These are phyloP conservation scores for Agrotis exclamationis DNA, from an alignment of 2,888 invertebrate genomes.

Conservation along the genomic window DNA sequence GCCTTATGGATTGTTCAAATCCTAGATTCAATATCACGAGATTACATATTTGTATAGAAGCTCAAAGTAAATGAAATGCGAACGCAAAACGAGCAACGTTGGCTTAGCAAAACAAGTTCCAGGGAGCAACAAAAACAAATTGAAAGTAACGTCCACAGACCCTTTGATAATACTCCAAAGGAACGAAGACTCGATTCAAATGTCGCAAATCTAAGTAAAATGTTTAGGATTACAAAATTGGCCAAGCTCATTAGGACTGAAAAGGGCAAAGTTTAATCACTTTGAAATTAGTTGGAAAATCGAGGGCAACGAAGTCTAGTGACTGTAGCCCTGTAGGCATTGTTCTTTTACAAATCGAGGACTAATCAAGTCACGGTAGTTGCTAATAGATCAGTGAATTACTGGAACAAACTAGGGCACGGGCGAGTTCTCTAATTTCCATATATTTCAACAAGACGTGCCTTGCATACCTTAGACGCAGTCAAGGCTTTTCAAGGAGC, in stretches of 20 bases:
- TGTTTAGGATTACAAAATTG: constrained; percentile 60
- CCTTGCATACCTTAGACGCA: constrained; percentile 62
- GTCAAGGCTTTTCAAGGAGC: constrained; percentile 56
- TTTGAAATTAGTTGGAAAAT: constrained; percentile 52
- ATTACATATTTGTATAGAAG: neutral
- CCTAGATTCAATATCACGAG: constrained; percentile 17
- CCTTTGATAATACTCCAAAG: constrained; percentile 37
- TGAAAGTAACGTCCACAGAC: constrained; percentile 20
- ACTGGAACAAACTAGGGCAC: constrained; percentile 70
- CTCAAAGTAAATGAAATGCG: constrained; percentile 13
- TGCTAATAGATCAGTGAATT: constrained; percentile 82
- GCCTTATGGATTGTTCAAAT: neutral
- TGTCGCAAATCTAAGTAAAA: constrained; percentile 50
- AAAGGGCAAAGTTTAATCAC: constrained; percentile 67
- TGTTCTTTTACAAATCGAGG: constrained; percentile 61
- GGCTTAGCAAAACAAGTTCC: constrained; percentile 38
- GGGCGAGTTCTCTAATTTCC: constrained; percentile 77
- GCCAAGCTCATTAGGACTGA: constrained; percentile 57
- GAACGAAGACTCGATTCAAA: constrained; percentile 51
- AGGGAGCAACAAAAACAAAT: constrained; percentile 35
- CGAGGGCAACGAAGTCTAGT: constrained; percentile 32
- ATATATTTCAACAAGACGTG: constrained; percentile 77
- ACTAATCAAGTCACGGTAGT: constrained; percentile 64
- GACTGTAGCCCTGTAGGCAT: constrained; percentile 42
- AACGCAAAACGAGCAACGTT: constrained; percentile 25